A percentile compares a stretch with the other conserved stretches of the same genome.
phyloP scores from a whole-genome alignment of 2,888 invertebrate species.

The Chrysotoxum bicinctum region DNA sequence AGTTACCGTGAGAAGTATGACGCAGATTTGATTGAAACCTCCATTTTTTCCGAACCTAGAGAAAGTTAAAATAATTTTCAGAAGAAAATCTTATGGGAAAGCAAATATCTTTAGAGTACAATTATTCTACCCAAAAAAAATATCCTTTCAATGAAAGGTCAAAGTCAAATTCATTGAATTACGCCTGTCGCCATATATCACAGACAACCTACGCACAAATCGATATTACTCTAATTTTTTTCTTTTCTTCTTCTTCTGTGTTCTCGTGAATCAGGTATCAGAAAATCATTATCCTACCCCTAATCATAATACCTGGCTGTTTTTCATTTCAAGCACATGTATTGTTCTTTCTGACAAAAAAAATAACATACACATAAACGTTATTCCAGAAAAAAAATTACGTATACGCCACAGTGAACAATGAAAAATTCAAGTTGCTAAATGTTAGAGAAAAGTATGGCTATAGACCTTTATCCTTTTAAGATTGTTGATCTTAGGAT shows the following conservation, averaged over 20 bases:
- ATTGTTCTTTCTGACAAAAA: conserved; percentile 7
- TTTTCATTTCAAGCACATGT: conserved; percentile 3
- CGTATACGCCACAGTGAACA: conserved; percentile 46
- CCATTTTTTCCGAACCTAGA: too few species aligned
- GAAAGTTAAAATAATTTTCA: too few species aligned
- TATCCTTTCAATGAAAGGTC: conserved; percentile 17
- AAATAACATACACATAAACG: neutral
- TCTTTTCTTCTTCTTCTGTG: neutral
- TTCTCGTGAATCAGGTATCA: neutral
- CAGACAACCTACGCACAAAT: conserved; percentile 40
- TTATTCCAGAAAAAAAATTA: conserved; percentile 45
- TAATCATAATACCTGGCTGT: conserved; percentile 24
- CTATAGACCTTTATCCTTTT: neutral
- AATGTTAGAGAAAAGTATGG: neutral
- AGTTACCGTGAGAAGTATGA: too few species aligned
- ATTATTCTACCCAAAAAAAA: neutral
- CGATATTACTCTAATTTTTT: conserved; percentile 51
- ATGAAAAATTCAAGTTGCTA: neutral
- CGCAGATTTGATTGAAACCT: too few species aligned
- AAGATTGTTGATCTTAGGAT: conserved; percentile 7
- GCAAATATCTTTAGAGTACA: neutral
- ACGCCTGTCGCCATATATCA: neutral
- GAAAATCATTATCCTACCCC: neutral
- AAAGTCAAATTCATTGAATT: conserved; percentile 26
- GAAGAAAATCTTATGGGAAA: neutral